Base-by-base conservation (phyloP, 2,797 vertebrate genomes). In the Bufotes viridis region DNA sequence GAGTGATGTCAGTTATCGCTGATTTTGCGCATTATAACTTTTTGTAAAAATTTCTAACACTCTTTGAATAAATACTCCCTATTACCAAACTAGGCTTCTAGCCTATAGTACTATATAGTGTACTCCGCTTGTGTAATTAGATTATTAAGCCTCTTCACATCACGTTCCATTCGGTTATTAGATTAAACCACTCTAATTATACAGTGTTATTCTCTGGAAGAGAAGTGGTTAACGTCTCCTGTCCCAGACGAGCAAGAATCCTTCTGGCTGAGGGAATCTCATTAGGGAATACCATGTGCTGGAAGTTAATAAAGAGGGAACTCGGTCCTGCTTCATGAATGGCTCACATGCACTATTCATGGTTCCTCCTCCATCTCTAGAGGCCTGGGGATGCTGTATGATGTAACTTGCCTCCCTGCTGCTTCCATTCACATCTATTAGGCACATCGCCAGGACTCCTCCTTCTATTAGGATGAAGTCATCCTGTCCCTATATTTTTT, bases 371-470 rank as follows among this genome's bases (percentile, higher is more conserved):
- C 81, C 78, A 81, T 87, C 87, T n/a, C 22, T 53, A 49, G 82
- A 87, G 83, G 84, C 92, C 92, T 91, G 90, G 89, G 93, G 92
- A 95, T 92, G 94, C 90, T 92, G 92, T 92, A 91, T 94, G 94
- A 97, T 96, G 96, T 97, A 94, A 97, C 91, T 92, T 24, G 81
- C 89, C 90, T 93, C 70, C 90, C 91, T 91, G 92, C 91, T 90
- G 92, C 92, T 93, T 91, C 91, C 93, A 93, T 95, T 92, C 92
- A 92, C 87, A 90, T 92, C 91, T 92, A 93, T 91, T 93, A 92
- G 92, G 92, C 92, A 92, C 91, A 63, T 82, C 89, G 91, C 91
- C 90, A 90, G 80, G 81, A 92, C 90, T 91, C 93, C 92, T 91
- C 93, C 93, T 93, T 90, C 84, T 85, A 29, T 55, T 90, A 92